phyloP scores from a whole-genome alignment of 37 sponge, comb jelly and placozoan species.

The Cliona cf. orientalis region DNA sequence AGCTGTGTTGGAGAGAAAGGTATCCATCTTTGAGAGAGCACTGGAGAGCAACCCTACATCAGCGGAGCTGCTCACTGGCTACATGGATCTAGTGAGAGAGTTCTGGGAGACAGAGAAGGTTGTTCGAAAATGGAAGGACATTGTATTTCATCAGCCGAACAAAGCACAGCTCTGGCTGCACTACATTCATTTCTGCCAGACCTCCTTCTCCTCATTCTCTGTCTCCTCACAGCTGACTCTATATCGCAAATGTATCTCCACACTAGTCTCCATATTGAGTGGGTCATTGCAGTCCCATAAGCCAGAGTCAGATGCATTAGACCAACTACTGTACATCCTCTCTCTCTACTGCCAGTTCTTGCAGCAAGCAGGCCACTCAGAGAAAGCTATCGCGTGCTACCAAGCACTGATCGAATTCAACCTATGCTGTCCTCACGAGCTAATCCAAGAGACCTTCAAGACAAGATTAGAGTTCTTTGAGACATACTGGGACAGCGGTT shows the following conservation, averaged over 20 bases:
- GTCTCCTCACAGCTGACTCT: constrained; percentile 34
- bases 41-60: constrained; percentile 75
- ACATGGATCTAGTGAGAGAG: constrained; percentile 65
- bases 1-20: constrained; percentile 77
- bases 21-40: constrained; percentile 87
- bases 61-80: constrained; percentile 64
- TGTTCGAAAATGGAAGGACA: constrained; percentile 76
- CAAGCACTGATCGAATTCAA: constrained; percentile 93
- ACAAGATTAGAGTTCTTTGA: constrained; percentile 59
- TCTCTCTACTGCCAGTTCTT: constrained; percentile 65
- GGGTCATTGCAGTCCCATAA: constrained; percentile 76
- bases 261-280: constrained; percentile 59
- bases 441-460: neutral
- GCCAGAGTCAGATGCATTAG: constrained; percentile 51
- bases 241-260: constrained; percentile 70
- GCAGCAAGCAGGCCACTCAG: constrained; percentile 69
- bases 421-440: constrained; percentile 60
- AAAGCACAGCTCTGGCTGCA: constrained; percentile 63
- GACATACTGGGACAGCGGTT: constrained; percentile 87
- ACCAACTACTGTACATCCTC: constrained; percentile 60
- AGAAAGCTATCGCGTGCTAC: constrained; percentile 78
- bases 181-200: constrained; percentile 77
- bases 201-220: constrained; percentile 61
- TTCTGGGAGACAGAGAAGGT: constrained; percentile 70
- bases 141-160: constrained; percentile 78